Evolutionary conservation across 2,888 invertebrate species (phyloP).

Genomic region (Trileptium ribeirensis): DNA sequence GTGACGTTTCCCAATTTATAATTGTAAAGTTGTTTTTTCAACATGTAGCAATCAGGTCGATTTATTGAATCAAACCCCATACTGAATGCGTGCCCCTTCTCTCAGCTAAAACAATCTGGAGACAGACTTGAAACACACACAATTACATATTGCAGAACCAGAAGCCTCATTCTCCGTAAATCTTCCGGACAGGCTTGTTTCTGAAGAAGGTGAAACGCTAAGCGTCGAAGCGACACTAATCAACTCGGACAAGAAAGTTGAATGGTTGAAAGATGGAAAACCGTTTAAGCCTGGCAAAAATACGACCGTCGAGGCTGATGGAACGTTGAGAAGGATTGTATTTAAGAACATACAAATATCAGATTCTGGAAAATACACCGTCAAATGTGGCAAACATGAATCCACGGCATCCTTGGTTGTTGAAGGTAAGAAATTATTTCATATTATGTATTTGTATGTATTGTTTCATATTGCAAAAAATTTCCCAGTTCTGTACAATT

Average conservation of each 20-base stretch:
- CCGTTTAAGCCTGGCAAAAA: neutral
- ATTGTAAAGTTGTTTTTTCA: neutral
- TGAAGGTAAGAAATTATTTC: neutral
- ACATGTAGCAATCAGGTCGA: no score
- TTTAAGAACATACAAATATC: neutral
- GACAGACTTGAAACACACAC: no score
- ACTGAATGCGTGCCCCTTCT: no score
- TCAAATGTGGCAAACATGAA: conserved; percentile 1
- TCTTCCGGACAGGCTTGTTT: conserved; percentile 64
- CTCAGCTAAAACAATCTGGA: no score
- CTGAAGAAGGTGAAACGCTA: conserved; percentile 73
- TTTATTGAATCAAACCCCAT: no score
- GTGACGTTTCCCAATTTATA: neutral
- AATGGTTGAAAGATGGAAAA: conserved; percentile 3
- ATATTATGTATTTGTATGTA: neutral
- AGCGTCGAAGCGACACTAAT: conserved; percentile 71
- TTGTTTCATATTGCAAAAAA: no score
- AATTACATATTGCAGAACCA: no score
- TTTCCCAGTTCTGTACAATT: no score
- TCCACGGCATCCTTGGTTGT: neutral
- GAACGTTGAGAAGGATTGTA: neutral
- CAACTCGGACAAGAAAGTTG: neutral
- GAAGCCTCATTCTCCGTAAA: neutral
- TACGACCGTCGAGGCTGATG: neutral
- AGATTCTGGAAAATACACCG: neutral